Base-by-base conservation (phyloP, 2,113 vertebrate genomes). In the Hyaena hyaena region DNA sequence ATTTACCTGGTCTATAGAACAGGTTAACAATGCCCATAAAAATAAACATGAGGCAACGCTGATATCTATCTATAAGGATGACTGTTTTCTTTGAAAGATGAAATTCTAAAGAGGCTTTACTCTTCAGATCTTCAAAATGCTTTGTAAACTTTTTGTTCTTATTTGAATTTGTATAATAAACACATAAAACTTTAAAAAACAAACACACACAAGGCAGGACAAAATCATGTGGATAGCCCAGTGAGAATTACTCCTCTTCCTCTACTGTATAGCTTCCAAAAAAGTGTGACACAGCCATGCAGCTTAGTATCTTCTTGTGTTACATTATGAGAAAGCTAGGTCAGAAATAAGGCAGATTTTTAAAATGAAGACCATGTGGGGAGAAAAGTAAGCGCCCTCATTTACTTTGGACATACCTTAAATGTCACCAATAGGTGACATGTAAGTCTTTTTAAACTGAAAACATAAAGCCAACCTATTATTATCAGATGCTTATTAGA, bases 141-240 rank as follows among this genome's bases (percentile, higher is more conserved):
- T 35, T 71, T 66, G 74, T 66, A 63, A 9, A 93, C 26, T 53
- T 79, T 87, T 71, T 45, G 5, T 50, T 77, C 71, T 24, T 96
- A 15, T 77, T 74, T 88, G 16, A 93, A 35, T 73, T 71, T 92
- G 65, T 87, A 23, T 76, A 88, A 93, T 28, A 84, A 88, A 93
- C 9, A 66, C 35, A 66, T 35, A 81, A 39, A 83, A 53, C n/a
- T 53, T 87, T 55, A 45, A 93, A 95, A 96, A 95, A 58, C n/a
- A 93, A 93, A 73, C 31, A 93, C 95, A 90, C 26, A 83, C 2
- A 14, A 21, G 73, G 31, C 48, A 76, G 5, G 16, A 26, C 4
- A 95, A 77, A 77, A 71, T 86, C 28, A 68, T 23, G n/a, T 74
- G 26, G 85, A 16, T 26, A 94, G 15, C 24, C 12, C 61, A 77